Percentiles rank a stretch among this genome's conserved stretches.
These are phyloP conservation scores for Zosterops japonicus DNA, from an alignment of 2,113 vertebrate genomes.

Conservation along the genomic window DNA sequence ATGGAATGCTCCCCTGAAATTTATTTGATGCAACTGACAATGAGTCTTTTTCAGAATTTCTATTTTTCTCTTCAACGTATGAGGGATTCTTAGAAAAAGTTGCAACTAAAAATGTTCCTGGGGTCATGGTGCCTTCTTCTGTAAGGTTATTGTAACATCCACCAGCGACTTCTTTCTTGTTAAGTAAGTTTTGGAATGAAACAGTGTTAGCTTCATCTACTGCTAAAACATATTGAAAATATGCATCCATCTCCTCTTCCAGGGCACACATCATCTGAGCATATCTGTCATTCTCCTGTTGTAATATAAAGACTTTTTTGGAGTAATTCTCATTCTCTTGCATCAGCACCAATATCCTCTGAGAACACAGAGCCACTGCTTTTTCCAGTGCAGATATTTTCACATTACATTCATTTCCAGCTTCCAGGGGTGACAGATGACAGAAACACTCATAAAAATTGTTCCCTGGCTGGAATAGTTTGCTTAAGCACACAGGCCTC, in stretches of 20 bases:
- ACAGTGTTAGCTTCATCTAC: not conserved
- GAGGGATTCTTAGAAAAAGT: not conserved
- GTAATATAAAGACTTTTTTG: not conserved
- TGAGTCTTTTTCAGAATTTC: not conserved
- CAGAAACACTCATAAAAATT: not conserved
- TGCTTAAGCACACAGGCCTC: not conserved
- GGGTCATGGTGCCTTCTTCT: not conserved
- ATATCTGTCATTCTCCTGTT: not conserved
- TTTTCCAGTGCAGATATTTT: slow-evolving; percentile 61
- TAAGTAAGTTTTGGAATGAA: not conserved
- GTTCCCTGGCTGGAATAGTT: not conserved
- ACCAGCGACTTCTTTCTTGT: not conserved
- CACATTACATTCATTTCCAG: not conserved
- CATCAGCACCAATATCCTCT: slow-evolving; percentile 64
- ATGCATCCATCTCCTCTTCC: not conserved
- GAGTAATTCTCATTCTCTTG: slow-evolving; percentile 20
- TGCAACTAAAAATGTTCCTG: not conserved
- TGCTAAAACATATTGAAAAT: not conserved
- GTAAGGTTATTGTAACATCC: not conserved
- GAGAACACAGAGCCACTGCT: slow-evolving; percentile 63
- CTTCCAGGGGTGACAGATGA: not conserved
- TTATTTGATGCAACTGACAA: not conserved
- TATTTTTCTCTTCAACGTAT: not conserved
- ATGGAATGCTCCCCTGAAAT: fast-evolving
- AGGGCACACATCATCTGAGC: not conserved